phyloP scores from a whole-genome alignment of 2,797 vertebrate genomes.

The Myotis pilosus region DNA sequence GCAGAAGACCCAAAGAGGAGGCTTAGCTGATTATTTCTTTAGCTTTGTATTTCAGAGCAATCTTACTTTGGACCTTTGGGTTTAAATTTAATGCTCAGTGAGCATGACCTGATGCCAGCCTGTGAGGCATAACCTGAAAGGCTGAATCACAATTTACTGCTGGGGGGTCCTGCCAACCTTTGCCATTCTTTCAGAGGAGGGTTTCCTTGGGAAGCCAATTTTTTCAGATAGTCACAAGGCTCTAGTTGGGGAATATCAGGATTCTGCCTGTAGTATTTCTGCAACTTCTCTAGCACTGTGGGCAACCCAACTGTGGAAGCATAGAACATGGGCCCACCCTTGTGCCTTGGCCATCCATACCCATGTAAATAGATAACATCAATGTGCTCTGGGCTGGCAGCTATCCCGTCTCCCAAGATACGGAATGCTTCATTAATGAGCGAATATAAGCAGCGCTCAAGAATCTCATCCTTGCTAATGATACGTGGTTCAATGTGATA shows the following conservation, averaged over 20 bases:
- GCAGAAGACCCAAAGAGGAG: neutral
- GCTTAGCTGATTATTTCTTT: neutral
- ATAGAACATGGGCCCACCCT: constrained; percentile 94
- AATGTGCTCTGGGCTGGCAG: constrained; percentile 89
- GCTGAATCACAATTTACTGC: constrained; percentile 86
- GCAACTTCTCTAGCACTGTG: constrained; percentile 87
- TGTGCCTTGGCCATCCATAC: constrained; percentile 92
- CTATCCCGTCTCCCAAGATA: constrained; percentile 91
- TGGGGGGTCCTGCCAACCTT: constrained; percentile 79
- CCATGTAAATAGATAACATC: constrained; percentile 92
- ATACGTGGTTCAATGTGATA: constrained; percentile 82
- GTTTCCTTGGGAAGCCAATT: constrained; percentile 88
- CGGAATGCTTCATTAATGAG: constrained; percentile 93
- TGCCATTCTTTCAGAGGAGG: constrained; percentile 91
- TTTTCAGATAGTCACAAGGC: constrained; percentile 89
- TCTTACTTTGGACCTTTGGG: neutral
- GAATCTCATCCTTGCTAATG: constrained; percentile 88
- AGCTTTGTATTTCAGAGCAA: neutral
- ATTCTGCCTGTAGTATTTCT: constrained; percentile 87
- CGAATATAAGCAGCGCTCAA: constrained; percentile 90
- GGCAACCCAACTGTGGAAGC: constrained; percentile 89
- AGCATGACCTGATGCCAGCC: neutral
- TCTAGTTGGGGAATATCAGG: constrained; percentile 88
- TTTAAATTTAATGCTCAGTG: neutral
- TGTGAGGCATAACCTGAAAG: neutral